Conservation (phyloP, 2,797 vertebrate genomes). For the Lateolabrax maculatus region DNA sequence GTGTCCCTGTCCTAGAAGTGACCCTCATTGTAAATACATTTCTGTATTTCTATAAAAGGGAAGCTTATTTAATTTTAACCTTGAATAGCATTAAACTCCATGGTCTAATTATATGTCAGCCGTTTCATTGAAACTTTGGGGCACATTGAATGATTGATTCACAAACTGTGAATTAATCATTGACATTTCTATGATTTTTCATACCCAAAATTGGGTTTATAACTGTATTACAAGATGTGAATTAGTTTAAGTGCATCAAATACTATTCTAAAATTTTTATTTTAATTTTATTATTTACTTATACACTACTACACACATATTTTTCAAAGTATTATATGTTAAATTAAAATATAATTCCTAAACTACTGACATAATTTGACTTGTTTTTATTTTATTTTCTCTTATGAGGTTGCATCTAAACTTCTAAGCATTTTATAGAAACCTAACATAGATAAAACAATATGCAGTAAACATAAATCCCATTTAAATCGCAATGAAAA, state of each 20-base stretch:
- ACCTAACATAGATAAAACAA: not conserved
- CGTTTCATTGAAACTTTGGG: not conserved
- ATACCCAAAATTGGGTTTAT: not conserved
- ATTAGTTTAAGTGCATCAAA: not conserved
- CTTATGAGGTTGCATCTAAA: not conserved
- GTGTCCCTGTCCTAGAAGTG: not conserved
- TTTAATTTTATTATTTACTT: not conserved
- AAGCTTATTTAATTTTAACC: not conserved
- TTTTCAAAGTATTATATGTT: not conserved
- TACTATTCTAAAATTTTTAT: not conserved
- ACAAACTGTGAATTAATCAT: not conserved
- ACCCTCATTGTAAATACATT: not conserved
- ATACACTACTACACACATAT: not conserved
- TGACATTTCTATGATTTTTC: not conserved
- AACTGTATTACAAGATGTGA: not conserved
- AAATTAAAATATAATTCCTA: no score
- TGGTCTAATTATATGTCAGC: not conserved
- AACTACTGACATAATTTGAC: not conserved
- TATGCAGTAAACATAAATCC: constrained; percentile 4
- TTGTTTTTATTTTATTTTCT: not conserved
- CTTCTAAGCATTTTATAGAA: not conserved
- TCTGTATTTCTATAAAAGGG: constrained; percentile 7
- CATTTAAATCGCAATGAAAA: constrained; percentile 9
- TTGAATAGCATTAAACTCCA: not conserved
- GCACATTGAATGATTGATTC: not conserved